Evolutionary conservation across 1,140 invertebrate genomes (phyloP), one percentile per base, ranked within the genome.

Genomic region (Octopus bimaculoides): DNA sequence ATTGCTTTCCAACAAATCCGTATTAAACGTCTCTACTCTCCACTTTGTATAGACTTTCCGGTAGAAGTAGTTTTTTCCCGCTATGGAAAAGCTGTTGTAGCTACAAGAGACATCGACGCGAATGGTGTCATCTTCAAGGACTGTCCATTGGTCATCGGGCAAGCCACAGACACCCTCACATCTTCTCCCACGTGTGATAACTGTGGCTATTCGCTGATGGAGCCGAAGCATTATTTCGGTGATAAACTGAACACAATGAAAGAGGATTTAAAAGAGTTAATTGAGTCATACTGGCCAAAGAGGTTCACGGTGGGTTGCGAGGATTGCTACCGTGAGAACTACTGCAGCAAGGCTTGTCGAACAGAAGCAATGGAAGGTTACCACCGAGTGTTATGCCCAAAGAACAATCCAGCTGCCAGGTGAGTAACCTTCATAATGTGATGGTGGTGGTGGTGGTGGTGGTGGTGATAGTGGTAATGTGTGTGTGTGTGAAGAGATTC

Each of bases 1-100:
- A 80, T 83, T 10, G 71, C 85, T n/a, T 89, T 89, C 81, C 88
- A 89, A 80, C 84, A 88, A 77, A 82, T 86, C 12, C 81, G 88
- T 61, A 85, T 86, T 10, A 83, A 83, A 41, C 82, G 88, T n/a
- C 80, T 89, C 52, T 89, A 88, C 77, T 84, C 82, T 1, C 88
- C 88, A 5, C 77, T 89, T 54, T 86, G 87, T 4, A 76, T 80
- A 14, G 85, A 86, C n/a, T 85, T 80, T 76, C 85, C 86, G 0
- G 82, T 88, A 8, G 79, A 78, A 61, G 87, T 89, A 5, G 85
- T 86, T 55, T 88, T 88, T 75, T 84, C 83, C 0, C 81, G 85
- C 61, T 88, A 84, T 79, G 88, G 88, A 0, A 78, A 86, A 77
- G 84, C 83, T 26, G 80, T 89, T 9, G 84, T 85, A 74, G 87